Evolutionary conservation across 2,888 invertebrate genomes (phyloP).

Genomic region (Augochlorella aurata): DNA sequence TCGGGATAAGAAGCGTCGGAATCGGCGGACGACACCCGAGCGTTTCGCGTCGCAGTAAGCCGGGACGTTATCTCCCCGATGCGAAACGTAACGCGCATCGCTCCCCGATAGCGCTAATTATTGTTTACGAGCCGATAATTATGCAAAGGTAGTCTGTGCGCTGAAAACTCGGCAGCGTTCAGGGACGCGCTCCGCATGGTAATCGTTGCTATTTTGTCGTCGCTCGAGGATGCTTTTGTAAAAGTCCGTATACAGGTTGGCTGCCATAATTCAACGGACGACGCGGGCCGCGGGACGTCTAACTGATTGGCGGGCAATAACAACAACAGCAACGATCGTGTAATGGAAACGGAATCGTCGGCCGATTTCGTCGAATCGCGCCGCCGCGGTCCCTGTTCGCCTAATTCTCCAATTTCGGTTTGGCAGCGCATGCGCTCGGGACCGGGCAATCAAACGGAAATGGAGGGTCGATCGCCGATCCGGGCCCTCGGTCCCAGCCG

Average conservation of each 20-base stretch:
- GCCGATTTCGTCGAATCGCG: constrained; percentile 51
- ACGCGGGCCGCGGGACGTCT: no score
- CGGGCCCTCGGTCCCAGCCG: background rate
- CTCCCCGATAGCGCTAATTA: constrained; percentile 61
- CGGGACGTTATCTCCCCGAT: constrained; percentile 22
- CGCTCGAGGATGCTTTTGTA: background rate
- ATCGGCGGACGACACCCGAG: background rate
- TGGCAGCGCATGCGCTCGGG: constrained; percentile 58
- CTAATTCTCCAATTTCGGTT: constrained; percentile 71
- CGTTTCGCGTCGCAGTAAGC: constrained; percentile 28
- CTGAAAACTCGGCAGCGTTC: constrained; percentile 14
- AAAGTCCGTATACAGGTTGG: no score
- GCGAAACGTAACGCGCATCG: constrained; percentile 43
- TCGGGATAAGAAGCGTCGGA: constrained; percentile 5
- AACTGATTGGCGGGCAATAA: no score
- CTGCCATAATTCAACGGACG: no score
- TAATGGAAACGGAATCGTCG: constrained; percentile 34
- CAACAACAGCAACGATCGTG: background rate
- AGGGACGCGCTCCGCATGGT: background rate
- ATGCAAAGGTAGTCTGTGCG: constrained; percentile 35
- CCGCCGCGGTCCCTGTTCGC: constrained; percentile 27
- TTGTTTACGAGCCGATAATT: constrained; percentile 64
- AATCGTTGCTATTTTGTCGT: background rate
- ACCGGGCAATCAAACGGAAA: constrained; percentile 72
- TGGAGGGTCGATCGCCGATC: constrained; percentile 53